Evolutionary conservation across 2,888 invertebrate genomes (phyloP).

Genomic region (Chelonus formosanus): DNA sequence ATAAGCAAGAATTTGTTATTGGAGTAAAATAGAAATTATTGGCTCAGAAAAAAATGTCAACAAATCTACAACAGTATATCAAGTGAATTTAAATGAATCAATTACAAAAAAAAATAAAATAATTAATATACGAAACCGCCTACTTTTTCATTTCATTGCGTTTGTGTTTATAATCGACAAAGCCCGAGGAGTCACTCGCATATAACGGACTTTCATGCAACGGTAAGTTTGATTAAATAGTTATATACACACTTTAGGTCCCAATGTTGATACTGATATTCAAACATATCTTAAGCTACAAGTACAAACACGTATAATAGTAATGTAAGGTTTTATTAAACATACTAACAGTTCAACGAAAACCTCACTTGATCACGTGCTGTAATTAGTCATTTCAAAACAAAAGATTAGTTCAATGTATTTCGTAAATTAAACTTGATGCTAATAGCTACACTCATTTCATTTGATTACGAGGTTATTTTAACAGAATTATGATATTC

Average conservation of each 20-base stretch:
- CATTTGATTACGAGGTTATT: too few species aligned
- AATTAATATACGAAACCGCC: constrained; percentile 9
- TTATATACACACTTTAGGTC: neutral
- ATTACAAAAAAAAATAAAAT: neutral
- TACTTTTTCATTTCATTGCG: constrained; percentile 11
- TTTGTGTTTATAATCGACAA: constrained; percentile 18
- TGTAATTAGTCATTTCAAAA: too few species aligned
- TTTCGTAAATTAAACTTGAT: too few species aligned
- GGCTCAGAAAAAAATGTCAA: too few species aligned
- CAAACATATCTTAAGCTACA: neutral
- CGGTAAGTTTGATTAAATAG: constrained; percentile 36
- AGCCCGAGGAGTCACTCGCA: constrained; percentile 15
- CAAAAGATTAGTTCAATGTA: too few species aligned
- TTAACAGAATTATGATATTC: too few species aligned
- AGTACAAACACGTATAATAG: too few species aligned
- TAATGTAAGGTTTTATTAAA: too few species aligned
- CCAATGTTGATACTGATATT: neutral
- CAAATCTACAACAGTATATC: neutral
- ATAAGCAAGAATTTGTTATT: neutral
- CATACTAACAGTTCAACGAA: too few species aligned
- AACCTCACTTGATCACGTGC: too few species aligned
- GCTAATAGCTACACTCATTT: too few species aligned
- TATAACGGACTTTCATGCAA: constrained; percentile 39
- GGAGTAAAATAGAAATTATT: too few species aligned
- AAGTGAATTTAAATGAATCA: constrained; percentile 5